Evolutionary conservation across 37 sponge, comb jelly and placozoan genomes (phyloP), one percentile per base, ranked within the genome.

Genomic region (Mnemiopsis leidyi): DNA sequence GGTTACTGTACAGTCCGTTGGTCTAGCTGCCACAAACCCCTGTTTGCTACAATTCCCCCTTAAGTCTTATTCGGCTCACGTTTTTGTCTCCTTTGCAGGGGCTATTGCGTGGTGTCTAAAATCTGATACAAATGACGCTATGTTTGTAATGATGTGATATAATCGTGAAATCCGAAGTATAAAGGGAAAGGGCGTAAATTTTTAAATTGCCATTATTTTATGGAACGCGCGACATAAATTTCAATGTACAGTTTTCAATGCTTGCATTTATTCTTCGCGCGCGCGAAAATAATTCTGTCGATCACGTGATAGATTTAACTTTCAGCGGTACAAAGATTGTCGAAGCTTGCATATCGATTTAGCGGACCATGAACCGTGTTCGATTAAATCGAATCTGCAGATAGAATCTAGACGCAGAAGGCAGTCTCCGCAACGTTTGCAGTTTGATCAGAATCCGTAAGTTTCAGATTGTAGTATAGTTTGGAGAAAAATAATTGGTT

Each of bases 371-470:
- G 61, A 13, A 48, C 61, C 61, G 5, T 48, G 61, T 48, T 48
- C 61, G 61, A 13, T 48, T 18, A 48, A 48, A 48, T 48, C 61
- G 5, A 48, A 13, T 13, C 13, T 18, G 5, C 61, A 5, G 13
- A 48, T 13, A 13, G 61, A 48, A 13, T 18, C 13, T 13, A 48
- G 61, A 48, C 5, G 13, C 13, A 48, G 13, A 13, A 48, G 61
- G 13, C 61, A 48, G 61, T 18, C 9, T 13, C 13, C 61, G 61
- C 61, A 48, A 13, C 61, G 61, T 48, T 25, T 69, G 1, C 73
- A 69, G 73, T 69, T 69, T 25, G 73, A 69, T 69, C 73, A 69
- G 29, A 69, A 69, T 69, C 73, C 73, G 73, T 69, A 25, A 69
- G 73, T 69, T 69, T 21, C n/a, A n/a, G n/a, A n/a, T n/a, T n/a